Conservation (phyloP, 2,797 vertebrate species). For the Pagetopsis macropterus region DNA sequence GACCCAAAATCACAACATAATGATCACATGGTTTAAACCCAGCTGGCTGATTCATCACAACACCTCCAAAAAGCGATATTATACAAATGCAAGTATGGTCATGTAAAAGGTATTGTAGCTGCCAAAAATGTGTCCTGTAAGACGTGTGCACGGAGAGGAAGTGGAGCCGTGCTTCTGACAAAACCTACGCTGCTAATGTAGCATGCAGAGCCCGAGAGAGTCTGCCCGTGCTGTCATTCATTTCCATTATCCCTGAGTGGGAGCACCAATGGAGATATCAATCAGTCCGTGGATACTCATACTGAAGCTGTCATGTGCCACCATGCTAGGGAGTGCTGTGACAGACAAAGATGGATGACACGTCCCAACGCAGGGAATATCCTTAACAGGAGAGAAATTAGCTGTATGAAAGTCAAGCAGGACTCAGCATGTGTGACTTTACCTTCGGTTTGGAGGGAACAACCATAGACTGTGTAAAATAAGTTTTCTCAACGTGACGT, state of each 20-base stretch:
- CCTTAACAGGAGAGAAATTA: constrained; percentile 55
- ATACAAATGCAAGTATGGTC: constrained; percentile 31
- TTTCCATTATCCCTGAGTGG: constrained; percentile 68
- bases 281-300: constrained; percentile 63
- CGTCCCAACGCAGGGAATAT: constrained; percentile 43
- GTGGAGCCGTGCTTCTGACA: constrained; percentile 44
- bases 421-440: constrained; percentile 7
- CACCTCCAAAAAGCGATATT: constrained; percentile 20
- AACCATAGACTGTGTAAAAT: too few relatives aligned
- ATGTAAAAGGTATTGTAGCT: constrained; percentile 41
- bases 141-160: constrained; percentile 35
- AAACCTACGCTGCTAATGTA: constrained; percentile 65
- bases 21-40: constrained; percentile 26
- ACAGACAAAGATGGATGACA: constrained; percentile 67
- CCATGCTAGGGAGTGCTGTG: constrained; percentile 49
- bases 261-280: constrained; percentile 71
- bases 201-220: constrained; percentile 59
- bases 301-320: constrained; percentile 67
- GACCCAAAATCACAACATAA: constrained; percentile 15
- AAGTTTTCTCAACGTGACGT: too few relatives aligned
- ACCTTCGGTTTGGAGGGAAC: background rate
- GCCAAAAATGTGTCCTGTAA: constrained; percentile 47
- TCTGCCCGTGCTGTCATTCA: constrained; percentile 63
- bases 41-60: constrained; percentile 28
- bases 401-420: constrained; percentile 25